Evolutionary conservation across 2,113 vertebrate species (phyloP), one percentile per base, ranked within the genome.

Genomic region (Rhabdornis inornatus): DNA sequence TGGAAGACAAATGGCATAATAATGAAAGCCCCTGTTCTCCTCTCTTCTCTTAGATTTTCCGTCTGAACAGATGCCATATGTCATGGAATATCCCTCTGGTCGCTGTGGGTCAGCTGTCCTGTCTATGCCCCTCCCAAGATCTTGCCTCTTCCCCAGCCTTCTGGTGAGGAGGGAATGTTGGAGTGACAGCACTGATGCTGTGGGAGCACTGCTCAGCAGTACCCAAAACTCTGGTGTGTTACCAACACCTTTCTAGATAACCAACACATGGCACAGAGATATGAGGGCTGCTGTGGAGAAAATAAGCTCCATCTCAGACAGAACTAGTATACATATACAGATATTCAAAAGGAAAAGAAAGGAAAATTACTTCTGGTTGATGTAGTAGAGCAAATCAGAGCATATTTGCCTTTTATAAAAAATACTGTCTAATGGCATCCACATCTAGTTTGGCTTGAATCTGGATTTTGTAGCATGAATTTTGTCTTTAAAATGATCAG

Each of bases 21-120:
- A 83, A 50, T 0, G 0, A 83, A 78, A 25, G 21, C 3, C 2
- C 10, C 9, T n/a, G 21, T 50, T 47, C 13, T 37, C 9, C 22
- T 87, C 47, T 7, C 14, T 44, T 42, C 18, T 33, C 27, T 45
- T 83, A 64, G 15, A 25, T 57, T 83, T 72, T 40, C 15, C 25
- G 0, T 30, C 37, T 78, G 65, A 87, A 25, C 30, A 63, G 42
- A n/a, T 0, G 0, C 47, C 16, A 25, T 28, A 35, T 33, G 21
- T 28, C 55, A 50, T 5, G 44, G 18, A 68, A 56, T 39, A 56
- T 52, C 42, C 11, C 25, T 57, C 37, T 37, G 31, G 30, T 57
- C n/a, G 9, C 18, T 37, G 18, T 68, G 83, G 30, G 23, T 57
- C 55, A 64, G 25, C 30, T 63, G 28, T 63, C n/a, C 30, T 37